Base-by-base conservation (phyloP, 2,113 vertebrate genomes). In the Eleginops maclovinus region DNA sequence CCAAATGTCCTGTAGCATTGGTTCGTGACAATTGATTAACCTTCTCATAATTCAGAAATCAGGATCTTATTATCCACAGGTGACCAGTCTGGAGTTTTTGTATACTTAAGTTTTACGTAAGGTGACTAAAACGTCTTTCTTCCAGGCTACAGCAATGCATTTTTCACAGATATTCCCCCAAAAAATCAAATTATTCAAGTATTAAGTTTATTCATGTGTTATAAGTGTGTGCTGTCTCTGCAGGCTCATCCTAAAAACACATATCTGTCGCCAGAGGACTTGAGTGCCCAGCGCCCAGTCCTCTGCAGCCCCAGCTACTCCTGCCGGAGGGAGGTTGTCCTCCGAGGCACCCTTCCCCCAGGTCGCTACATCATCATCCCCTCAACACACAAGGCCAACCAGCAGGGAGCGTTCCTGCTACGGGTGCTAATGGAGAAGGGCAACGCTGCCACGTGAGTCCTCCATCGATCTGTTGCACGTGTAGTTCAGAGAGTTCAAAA, bases 301-400 rank as follows among this genome's bases (percentile, higher is more conserved):
- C 83, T 88, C 67, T 19, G 4, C 71, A 68, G 4, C 4, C 7
- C 49, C 0, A 11, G 31, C 0, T 91, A 93, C 81, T 64, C 47
- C 2, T 22, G 69, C 0, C 85, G 82, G 2, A 80, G 87, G 12
- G 95, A 96, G 69, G 81, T 94, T 0, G 91, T 95, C 49, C 72
- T 95, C 0, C 89, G 90, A 0, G 68, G 85, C 28, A 59, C 78
- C 12, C 90, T 96, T 0, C 85, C 91, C 0, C 92, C 92, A 0
- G 94, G 95, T 1, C n/a, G 15, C 19, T 96, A 96, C 83, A 61
- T 95, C 88, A 93, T 96, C 78, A 76, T 95, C 81, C 91, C 95
- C 0, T 91, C 91, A 3, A 90, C 91, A 2, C 14, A 43, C 0
- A 43, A 86, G 41, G 55, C 70, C 71, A 92, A 91, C 19, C 89